These are phyloP conservation scores for Drosophila borealis DNA, from an alignment of 2,888 invertebrate species.

Conservation along the genomic window DNA sequence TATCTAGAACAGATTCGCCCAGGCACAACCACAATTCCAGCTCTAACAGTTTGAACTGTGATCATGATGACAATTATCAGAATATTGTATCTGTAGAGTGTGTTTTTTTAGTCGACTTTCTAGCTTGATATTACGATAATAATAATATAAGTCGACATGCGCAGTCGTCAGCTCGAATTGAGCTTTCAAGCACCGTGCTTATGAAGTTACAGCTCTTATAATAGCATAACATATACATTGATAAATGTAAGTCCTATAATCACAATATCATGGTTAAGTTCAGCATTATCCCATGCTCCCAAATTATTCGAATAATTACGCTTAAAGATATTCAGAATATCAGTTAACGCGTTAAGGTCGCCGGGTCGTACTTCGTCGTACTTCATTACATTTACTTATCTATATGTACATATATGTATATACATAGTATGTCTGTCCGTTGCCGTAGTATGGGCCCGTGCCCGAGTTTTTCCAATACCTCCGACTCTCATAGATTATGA, in stretches of 20 bases:
- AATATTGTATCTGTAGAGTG: not conserved
- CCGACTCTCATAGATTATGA: conserved; percentile 24
- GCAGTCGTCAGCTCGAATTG: conserved; percentile 3
- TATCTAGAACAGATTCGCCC: too few relatives aligned
- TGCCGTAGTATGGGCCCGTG: not conserved
- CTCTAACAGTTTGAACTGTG: too few relatives aligned
- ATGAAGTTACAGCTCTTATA: conserved; percentile 37
- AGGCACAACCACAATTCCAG: too few relatives aligned
- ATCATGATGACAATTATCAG: too few relatives aligned
- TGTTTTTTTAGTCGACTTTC: conserved; percentile 2
- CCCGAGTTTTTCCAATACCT: conserved; percentile 10
- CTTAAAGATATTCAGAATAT: not conserved
- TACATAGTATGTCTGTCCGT: not conserved
- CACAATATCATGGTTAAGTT: not conserved
- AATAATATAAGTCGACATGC: conserved; percentile 21
- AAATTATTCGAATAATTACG: not conserved
- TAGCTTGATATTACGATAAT: not conserved
- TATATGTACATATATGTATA: not conserved
- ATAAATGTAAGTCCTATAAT: conserved; percentile 2
- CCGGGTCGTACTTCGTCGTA: not conserved
- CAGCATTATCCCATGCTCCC: not conserved
- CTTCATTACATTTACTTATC: not conserved
- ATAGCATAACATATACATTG: conserved; percentile 28
- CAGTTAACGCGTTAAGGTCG: not conserved
- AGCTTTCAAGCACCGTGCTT: conserved; percentile 41